Evolutionary conservation across 2,113 vertebrate species (phyloP).

Genomic region (Daphoenositta chrysoptera): DNA sequence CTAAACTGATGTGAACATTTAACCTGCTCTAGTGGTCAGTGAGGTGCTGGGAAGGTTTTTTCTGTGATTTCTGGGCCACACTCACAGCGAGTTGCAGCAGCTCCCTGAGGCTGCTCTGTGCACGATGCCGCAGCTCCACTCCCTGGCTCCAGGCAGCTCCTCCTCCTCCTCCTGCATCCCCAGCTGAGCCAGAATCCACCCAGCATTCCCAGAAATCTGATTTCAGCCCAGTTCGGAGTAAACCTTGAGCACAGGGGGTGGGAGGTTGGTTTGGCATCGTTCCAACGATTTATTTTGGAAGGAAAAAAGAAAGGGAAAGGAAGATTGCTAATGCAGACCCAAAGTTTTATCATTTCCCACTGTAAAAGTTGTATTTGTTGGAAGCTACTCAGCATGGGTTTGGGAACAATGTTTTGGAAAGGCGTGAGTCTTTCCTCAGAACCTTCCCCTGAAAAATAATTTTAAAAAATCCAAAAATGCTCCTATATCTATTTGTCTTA

Average conservation of each 20-base stretch:
- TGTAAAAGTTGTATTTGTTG: background rate
- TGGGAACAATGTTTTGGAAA: background rate
- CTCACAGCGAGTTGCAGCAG: background rate
- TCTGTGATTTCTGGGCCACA: fast-evolving
- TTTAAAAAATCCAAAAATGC: fast-evolving
- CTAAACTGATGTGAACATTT: background rate
- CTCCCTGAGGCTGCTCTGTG: background rate
- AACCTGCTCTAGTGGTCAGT: fast-evolving
- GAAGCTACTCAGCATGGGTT: background rate
- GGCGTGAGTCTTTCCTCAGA: background rate
- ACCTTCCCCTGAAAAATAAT: fast-evolving
- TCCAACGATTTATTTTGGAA: background rate
- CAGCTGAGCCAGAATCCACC: background rate
- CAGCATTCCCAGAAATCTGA: fast-evolving
- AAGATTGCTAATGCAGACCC: fast-evolving
- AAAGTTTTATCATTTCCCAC: fast-evolving
- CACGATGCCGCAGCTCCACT: constrained; percentile 15
- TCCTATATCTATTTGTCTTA: background rate
- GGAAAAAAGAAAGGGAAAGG: background rate
- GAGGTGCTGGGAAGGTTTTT: background rate
- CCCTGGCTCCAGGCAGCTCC: background rate
- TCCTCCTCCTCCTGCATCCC: background rate
- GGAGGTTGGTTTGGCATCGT: background rate
- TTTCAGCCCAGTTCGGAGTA: fast-evolving
- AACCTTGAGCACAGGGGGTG: fast-evolving